Evolutionary conservation across 2,797 vertebrate genomes (phyloP), one percentile per base, ranked within the genome.

Genomic region (Darevskia mixta): DNA sequence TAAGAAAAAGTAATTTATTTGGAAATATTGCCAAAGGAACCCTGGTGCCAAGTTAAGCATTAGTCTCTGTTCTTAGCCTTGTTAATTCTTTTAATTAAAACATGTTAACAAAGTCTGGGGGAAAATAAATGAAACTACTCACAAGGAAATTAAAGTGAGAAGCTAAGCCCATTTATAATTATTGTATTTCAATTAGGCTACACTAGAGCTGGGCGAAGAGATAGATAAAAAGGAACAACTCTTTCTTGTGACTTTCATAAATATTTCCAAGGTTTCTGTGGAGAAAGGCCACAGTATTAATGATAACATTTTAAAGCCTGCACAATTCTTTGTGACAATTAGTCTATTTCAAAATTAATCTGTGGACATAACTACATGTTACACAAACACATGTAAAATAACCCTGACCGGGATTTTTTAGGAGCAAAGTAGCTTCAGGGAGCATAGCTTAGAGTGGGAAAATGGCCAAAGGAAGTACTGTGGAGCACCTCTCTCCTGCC

Each of bases 131-230:
- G 91, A 95, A 95, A 93, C 94, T 95, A 94, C 94, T 97, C 94
- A 94, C 90, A 91, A 95, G 94, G 95, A 97, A 96, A 97, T 97
- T 96, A 97, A 97, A 97, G 93, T 82, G 94, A 96, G 95, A 95
- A 94, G 91, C 95, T 95, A 95, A 97, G 95, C 96, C 93, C 96
- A 97, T 97, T 97, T 97, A 97, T 97, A 97, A 97, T 96, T 96
- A 97, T 97, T 97, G 96, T 96, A 97, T 97, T 97, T 97, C 96
- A 97, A 96, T 97, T 97, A 97, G 95, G 86, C 92, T 94, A 94
- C 91, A 95, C 90, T 95, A 94, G 93, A 94, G 83, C 90, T 91
- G 92, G 93, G 95, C 83, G 93, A 96, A 94, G 81, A 90, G 88
- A 94, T 89, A 95, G 95, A 96, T 96, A 96, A 96, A 97, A 96